Percentiles rank a stretch among this genome's conserved stretches.
phyloP scores from a whole-genome alignment of 2,797 vertebrate species.

The Distichodus sexfasciatus region DNA sequence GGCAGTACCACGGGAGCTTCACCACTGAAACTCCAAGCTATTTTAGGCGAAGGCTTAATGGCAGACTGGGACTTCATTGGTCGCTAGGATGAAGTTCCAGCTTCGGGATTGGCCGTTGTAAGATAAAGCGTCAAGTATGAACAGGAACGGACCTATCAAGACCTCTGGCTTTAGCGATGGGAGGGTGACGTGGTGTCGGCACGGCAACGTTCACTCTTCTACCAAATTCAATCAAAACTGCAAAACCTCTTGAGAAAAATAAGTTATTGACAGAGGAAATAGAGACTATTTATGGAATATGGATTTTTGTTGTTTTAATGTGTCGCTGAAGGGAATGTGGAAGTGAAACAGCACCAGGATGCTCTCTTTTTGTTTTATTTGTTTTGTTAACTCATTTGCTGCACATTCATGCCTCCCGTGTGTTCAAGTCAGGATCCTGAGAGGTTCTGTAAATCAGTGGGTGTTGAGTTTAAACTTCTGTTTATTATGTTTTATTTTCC shows the following conservation, averaged over 20 bases:
- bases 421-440: slow-evolving; percentile 79
- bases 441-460: slow-evolving; percentile 97
- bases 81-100: slow-evolving; percentile 21
- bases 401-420: slow-evolving; percentile 73
- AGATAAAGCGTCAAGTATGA: slow-evolving; percentile 22
- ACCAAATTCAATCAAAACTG: slow-evolving; percentile 51
- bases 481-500: slow-evolving; percentile 76
- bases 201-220: slow-evolving; percentile 19
- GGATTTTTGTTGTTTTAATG: slow-evolving; percentile 75
- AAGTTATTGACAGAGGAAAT: slow-evolving; percentile 64
- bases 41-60: too few relatives aligned
- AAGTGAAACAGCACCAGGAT: slow-evolving; percentile 71
- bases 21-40: too few relatives aligned
- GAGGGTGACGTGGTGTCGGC: slow-evolving; percentile 35
- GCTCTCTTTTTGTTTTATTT: slow-evolving; percentile 71
- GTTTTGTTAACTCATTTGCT: too few relatives aligned
- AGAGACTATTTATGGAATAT: slow-evolving; percentile 76
- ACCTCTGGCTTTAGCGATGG: slow-evolving; percentile 50
- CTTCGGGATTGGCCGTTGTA: slow-evolving; percentile 36
- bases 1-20: too few relatives aligned
- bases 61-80: background rate
- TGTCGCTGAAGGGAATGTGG: slow-evolving; percentile 75
- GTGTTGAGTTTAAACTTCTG: slow-evolving; percentile 97
- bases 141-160: slow-evolving; percentile 12
- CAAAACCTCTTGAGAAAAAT: slow-evolving; percentile 68